phyloP scores from a whole-genome alignment of 2,113 vertebrate species.

The Microtus montanus region DNA sequence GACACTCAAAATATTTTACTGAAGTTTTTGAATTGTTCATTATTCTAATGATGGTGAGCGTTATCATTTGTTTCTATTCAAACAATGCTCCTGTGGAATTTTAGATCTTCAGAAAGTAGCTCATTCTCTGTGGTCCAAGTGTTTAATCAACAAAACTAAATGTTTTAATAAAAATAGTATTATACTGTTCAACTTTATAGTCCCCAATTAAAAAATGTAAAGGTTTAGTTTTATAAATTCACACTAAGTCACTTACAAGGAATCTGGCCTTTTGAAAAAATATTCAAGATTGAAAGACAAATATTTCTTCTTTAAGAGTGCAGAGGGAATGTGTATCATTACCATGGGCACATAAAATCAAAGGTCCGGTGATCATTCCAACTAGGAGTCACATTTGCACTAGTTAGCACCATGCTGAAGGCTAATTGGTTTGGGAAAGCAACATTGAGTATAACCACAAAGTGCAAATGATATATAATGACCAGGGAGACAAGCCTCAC shows the following conservation, averaged over 20 bases:
- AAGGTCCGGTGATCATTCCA: background rate
- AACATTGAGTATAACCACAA: background rate
- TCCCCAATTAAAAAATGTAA: background rate
- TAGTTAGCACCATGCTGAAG: background rate
- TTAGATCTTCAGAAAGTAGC: background rate
- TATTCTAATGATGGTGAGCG: background rate
- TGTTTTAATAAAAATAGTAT: background rate
- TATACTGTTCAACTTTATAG: background rate
- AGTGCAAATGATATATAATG: background rate
- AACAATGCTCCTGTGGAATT: background rate
- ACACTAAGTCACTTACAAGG: background rate
- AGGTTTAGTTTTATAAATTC: background rate
- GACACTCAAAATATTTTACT: background rate
- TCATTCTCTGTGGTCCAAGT: background rate
- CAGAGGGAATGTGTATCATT: background rate
- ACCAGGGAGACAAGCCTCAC: constrained; percentile 19
- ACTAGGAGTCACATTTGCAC: background rate
- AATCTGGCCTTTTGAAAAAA: background rate
- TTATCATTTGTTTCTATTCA: background rate
- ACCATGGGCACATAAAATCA: background rate
- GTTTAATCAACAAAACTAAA: background rate
- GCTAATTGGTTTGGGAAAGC: constrained; percentile 53
- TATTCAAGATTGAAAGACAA: background rate
- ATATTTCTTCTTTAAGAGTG: background rate
- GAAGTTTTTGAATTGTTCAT: background rate